Evolutionary conservation across 2,113 vertebrate species (phyloP), one percentile per base, ranked within the genome.

Genomic region (Eulemur macaco): DNA sequence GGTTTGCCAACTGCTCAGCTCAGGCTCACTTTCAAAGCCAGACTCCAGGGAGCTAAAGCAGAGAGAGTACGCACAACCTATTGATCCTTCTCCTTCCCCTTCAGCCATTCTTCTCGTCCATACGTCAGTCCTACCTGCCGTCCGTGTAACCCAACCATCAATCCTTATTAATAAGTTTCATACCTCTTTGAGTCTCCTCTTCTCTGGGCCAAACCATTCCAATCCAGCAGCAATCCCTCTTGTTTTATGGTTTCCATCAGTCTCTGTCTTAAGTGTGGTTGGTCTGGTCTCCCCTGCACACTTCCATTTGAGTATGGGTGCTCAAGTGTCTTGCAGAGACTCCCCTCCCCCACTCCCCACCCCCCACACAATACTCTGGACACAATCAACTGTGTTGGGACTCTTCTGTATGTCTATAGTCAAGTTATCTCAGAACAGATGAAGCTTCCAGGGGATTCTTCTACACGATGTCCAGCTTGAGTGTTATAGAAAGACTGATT

Each of bases 21-120:
- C 17, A 47, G 21, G 73, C 31, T 54, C 11, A 8, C 8, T 50
- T 37, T 34, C 54, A 5, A 73, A 42, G 23, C 34, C 60, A 54
- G 21, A 12, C 50, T 6, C 71, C 18, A 17, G 14, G 68, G 11
- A 83, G n/a, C 31, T 71, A 34, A 54, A 8, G 60, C 39, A 11
- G n/a, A 85, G 37, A 86, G 47, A 10, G 6, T 47, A 4, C 2
- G 1, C 23, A 1, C 13, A 7, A 21, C 21, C 20, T 52, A 0
- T 6, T 39, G 7, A 8, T 12, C 9, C 25, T 86, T 25, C 9
- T 64, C n/a, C n/a, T 56, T 83, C 39, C 60, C 73, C 14, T 25
- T 12, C 29, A 54, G 31, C 5, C 52, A 21, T 15, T 50, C 37
- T 84, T 39, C 56, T 39, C 21, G 29, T 68, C 27, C 45, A 42